Base-by-base conservation (phyloP, 2,888 invertebrate genomes). In the Leptopilina drosophilae region DNA sequence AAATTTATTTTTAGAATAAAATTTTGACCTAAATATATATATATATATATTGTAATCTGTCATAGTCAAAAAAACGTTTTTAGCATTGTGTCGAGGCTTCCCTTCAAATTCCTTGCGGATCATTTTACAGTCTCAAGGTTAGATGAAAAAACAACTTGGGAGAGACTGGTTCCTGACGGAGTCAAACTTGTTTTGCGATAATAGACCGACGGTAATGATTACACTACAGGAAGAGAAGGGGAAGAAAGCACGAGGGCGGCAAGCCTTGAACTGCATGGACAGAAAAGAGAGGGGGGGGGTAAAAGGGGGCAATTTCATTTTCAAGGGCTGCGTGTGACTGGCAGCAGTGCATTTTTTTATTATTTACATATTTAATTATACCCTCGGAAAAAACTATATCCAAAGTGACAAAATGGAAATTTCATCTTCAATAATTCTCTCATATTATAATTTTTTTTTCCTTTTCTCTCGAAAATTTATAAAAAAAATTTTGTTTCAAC, bases 81-180 rank as follows among this genome's bases (percentile, higher is more conserved):
- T 5, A 14, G 49, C 12, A 20, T 12, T 12, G 20, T 20, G 11
- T 20, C 12, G 49, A 20, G 20, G 20, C 49, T 69, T 53, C 15
- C 67, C 67, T 69, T 49, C 20, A 49, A 53, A 69, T 69, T 69
- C 67, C 67, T 12, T 49, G 49, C 12, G 15, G 67, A 20, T 12
- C 15, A 15, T 69, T 69, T 69, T 69, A 26, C 49, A 69, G 49
- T 69, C 67, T 69, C 67, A 69, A 69, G 67, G 67, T 69, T 78
- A 65, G 77, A 85, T 80, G 83, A 84, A 62, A 81, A 81, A 81
- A 81, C 79, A 85, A 79, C 59, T 83, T 83, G 82, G 82, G 77
- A 84, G 83, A 86, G 88, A 88, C 89, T 88, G 87, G 89, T 89
- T 89, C 87, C 82, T 80, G 80, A 76, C 80, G 83, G 82, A 82